Percentiles rank a stretch among this genome's conserved stretches.
Conservation (phyloP, 2,888 invertebrate genomes). For the Tenthredo amoena region DNA sequence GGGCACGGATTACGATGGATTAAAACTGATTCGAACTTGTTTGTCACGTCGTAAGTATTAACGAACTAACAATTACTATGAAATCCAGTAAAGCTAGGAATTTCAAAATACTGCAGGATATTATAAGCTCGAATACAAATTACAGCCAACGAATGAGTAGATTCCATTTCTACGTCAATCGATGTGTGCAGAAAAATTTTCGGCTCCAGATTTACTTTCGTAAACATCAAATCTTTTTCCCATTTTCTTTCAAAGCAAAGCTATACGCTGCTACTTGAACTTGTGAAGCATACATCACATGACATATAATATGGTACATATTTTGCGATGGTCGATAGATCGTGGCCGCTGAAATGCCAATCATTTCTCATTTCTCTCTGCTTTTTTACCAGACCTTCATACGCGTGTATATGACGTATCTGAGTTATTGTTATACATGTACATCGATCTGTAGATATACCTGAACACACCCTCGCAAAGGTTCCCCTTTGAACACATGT, state of each 20-base stretch:
- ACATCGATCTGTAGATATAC: neutral
- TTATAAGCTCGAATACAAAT: neutral
- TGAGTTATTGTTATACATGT: slow-evolving; percentile 3
- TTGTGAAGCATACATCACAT: neutral
- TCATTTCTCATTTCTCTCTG: neutral
- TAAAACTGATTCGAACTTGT: slow-evolving; percentile 37
- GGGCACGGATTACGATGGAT: slow-evolving; percentile 25
- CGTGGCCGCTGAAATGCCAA: neutral
- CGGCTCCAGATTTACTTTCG: neutral
- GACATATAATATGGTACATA: neutral
- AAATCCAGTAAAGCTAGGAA: neutral
- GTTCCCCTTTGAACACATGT: neutral
- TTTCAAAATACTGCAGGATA: neutral
- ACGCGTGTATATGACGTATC: neutral
- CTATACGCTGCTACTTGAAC: neutral
- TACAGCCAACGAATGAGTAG: neutral
- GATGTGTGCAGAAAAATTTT: neutral
- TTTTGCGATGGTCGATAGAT: neutral
- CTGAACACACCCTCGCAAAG: neutral
- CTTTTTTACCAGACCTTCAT: neutral
- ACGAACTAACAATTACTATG: slow-evolving; percentile 17
- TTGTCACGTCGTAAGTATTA: slow-evolving; percentile 27
- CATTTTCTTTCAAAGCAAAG: neutral
- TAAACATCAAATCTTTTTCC: neutral
- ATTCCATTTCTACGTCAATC: neutral